phyloP scores from a whole-genome alignment of 2,113 vertebrate genomes.

The Nestor notabilis region DNA sequence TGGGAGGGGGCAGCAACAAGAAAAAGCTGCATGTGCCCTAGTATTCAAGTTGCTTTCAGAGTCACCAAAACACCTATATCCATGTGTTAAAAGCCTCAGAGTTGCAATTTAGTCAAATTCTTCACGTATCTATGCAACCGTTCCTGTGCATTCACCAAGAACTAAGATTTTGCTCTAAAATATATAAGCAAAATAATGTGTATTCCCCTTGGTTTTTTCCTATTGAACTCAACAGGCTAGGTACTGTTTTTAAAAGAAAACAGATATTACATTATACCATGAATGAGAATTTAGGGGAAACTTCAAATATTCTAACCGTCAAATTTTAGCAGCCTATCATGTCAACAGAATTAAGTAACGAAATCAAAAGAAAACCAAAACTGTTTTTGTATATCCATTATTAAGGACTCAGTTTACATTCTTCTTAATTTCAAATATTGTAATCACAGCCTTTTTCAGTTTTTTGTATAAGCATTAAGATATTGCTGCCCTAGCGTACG shows the following conservation, averaged over 20 bases:
- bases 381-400: neutral
- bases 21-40: neutral
- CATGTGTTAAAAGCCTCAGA: neutral
- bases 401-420: neutral
- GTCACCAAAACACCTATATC: neutral
- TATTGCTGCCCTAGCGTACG: neutral
- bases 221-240: neutral
- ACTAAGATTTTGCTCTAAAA: neutral
- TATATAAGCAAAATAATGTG: neutral
- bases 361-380: neutral
- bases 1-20: rapidly evolving
- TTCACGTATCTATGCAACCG: neutral
- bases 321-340: neutral
- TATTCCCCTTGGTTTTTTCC: neutral
- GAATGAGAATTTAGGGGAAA: neutral
- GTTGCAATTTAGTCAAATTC: neutral
- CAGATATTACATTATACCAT: neutral
- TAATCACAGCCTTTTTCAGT: neutral
- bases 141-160: neutral
- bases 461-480: neutral
- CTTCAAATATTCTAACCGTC: neutral
- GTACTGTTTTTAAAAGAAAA: neutral
- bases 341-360: neutral
- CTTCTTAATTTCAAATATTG: neutral
- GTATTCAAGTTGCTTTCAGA: neutral